Base-by-base conservation (phyloP, 2,888 invertebrate genomes). In the Ctenicera cuprea region DNA sequence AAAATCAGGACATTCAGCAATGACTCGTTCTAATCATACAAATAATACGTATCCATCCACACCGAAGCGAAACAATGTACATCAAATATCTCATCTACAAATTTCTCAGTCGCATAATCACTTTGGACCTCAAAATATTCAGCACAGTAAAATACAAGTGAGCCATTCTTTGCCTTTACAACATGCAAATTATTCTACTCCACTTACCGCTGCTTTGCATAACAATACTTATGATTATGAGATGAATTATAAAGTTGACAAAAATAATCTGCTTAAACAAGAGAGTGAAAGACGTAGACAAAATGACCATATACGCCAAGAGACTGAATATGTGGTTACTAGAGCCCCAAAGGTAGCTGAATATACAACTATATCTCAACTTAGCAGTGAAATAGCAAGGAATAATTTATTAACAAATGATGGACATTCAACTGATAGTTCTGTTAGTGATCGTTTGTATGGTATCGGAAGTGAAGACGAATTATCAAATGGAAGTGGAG, bases 401-500 rank as follows among this genome's bases (percentile, higher is more conserved):
- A 80, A 82, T 41, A 88, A 88, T 78, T 62, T 74, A 37, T 81
- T 89, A 16, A 88, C 88, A 33, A 83, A 86, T 8, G 89, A 90
- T 77, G 88, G 88, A 11, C 89, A 88, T 82, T 89, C 88, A 0
- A 88, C 89, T 0, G 90, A 90, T 64, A 89, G 88, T 82, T 89
- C 89, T 1, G 86, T 89, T 9, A 89, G 89, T 80, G 90, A 89
- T 37, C 76, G 85, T 41, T 78, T 85, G 16, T 85, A 86, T 75
- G 78, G 83, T 4, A 77, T 84, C 45, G 85, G 85, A 30, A 89
- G 89, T 80, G 90, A 90, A 85, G 91, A 91, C 78, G 91, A 91
- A 79, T 78, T 90, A 18, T 90, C 91, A 3, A 89, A 89, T 62
- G 89, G 90, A 4, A 86, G 86, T 66, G 90, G 90, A 12, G 89